Percentiles rank a stretch among this genome's conserved stretches.
Conservation (phyloP, 2,113 vertebrate genomes). For the Carassius auratus region DNA sequence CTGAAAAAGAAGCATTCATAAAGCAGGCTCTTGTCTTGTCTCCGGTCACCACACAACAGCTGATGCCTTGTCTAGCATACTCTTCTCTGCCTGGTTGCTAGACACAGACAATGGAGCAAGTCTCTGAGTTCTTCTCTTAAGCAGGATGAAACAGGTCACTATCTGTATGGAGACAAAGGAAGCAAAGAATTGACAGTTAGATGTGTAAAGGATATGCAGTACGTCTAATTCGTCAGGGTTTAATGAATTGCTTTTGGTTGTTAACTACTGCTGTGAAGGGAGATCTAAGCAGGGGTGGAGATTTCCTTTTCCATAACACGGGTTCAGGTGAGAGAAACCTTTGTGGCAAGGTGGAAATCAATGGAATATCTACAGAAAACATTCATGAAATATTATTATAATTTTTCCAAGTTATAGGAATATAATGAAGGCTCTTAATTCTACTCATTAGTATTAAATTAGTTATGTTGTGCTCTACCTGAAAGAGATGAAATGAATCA, state of each 20-base stretch:
- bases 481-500: conserved; percentile 17
- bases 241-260: conserved; percentile 16
- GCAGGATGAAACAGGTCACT: conserved; percentile 43
- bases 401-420: not conserved
- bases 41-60: conserved; percentile 53
- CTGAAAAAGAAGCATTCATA: conserved; percentile 53
- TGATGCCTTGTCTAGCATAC: conserved; percentile 53
- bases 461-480: conserved; percentile 13
- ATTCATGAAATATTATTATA: not conserved
- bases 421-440: not conserved
- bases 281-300: not conserved
- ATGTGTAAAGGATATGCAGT: conserved; percentile 9
- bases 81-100: conserved; percentile 40
- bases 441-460: not conserved
- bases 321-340: not conserved
- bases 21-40: conserved; percentile 47
- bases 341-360: not conserved
- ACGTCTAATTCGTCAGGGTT: not conserved
- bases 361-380: not conserved
- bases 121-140: conserved; percentile 48
- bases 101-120: conserved; percentile 49
- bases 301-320: not conserved
- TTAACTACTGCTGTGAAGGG: not conserved
- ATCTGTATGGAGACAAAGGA: conserved; percentile 31
- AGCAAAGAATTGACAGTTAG: not conserved